Base-by-base conservation (phyloP, 2,888 invertebrate species). In the Cantharis rufa region DNA sequence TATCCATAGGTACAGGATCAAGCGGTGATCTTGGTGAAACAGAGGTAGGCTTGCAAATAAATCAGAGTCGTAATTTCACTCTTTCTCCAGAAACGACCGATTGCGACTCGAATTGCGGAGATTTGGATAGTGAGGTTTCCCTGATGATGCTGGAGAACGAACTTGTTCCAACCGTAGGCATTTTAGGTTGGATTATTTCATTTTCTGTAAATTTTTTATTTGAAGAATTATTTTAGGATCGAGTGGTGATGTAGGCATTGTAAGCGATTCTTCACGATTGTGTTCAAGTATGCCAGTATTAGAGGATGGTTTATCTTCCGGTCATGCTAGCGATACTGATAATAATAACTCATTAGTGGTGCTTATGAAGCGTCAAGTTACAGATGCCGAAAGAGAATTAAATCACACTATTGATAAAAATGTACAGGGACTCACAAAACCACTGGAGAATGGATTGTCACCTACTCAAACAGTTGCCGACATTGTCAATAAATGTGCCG, bases 261-360 rank as follows among this genome's bases (percentile, higher is more conserved):
- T 91, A 82, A 91, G 91, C 64, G 92, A 92, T 86, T 91, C 92
- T 84, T 90, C 92, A 62, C 91, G 92, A 87, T 91, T 92, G 88
- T 94, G 91, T 88, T 93, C 92, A 70, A 93, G 93, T 83, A 95
- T 98, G 94, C 98, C 98, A 0, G 94, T 96, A 15, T 92, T 98
- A 66, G 97, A 98, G 86, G 98, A 98, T 88, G 98, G 97, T 0
- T 90, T 98, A 75, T 97, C 97, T 1, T 97, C 97, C 61, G 97
- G 97, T 2, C 97, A 97, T 86, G 96, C 94, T 1, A 97, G 97
- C 80, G 98, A 98, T 86, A 95, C 93, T 0, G 98, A 98, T 89
- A 96, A 96, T 86, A 95, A 96, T 86, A 96, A 95, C 88, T 94
- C 92, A 16, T 92, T 92, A n/a, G 91, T 92, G 70, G 89, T 90